A percentile compares a stretch with the other conserved stretches of the same genome.
Conservation (phyloP, 1,140 invertebrate genomes). For the Drosophila miranda region DNA sequence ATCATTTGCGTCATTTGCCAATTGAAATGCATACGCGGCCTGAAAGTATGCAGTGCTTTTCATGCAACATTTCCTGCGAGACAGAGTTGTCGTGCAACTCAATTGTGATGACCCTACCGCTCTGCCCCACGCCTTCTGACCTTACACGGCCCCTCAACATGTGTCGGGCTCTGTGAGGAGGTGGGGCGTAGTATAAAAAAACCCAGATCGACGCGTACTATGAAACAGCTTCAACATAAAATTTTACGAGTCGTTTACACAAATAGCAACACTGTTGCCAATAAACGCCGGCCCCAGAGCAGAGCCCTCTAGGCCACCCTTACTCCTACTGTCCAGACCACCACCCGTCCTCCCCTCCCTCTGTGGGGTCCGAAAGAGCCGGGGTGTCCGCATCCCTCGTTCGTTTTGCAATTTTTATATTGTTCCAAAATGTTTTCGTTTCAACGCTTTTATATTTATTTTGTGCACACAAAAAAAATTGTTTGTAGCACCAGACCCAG, state of each 20-base stretch:
- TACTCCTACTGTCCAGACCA: neutral
- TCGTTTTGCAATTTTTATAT: constrained; percentile 74
- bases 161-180: constrained; percentile 17
- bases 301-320: neutral
- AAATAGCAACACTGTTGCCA: constrained; percentile 80
- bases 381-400: constrained; percentile 13
- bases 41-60: constrained; percentile 40
- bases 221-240: constrained; percentile 67
- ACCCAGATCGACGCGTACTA: constrained; percentile 26
- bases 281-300: constrained; percentile 55
- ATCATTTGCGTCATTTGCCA: constrained; percentile 31
- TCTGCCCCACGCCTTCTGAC: neutral
- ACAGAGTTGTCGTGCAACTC: constrained; percentile 37
- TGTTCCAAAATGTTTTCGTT: constrained; percentile 78
- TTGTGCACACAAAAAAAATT: constrained; percentile 53
- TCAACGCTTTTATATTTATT: constrained; percentile 77
- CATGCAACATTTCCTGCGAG: constrained; percentile 4
- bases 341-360: neutral
- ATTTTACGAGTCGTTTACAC: constrained; percentile 80
- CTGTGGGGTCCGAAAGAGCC: constrained; percentile 2
- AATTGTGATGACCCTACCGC: constrained; percentile 23
- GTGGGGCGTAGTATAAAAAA: constrained; percentile 9
- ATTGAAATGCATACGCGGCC: constrained; percentile 20
- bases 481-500: constrained; percentile 38
- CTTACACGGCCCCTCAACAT: constrained; percentile 16